Base-by-base conservation (phyloP, 2,888 invertebrate species). In the Drosophila imparisetae region DNA sequence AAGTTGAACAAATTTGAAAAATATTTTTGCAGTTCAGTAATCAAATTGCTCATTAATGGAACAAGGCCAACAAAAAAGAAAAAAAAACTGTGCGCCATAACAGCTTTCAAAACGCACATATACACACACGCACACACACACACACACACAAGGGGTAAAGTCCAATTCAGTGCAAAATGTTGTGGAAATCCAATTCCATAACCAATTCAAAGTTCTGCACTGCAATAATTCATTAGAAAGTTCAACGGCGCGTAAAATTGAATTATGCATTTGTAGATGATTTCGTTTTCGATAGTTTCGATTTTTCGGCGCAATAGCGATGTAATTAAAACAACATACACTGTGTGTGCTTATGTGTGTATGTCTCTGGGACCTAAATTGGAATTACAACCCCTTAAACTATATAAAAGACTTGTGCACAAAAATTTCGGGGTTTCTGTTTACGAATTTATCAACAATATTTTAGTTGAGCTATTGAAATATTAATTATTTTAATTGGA, bases 201-300 rank as follows among this genome's bases (percentile, higher is more conserved):
- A 49, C 78, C 71, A 72, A 71, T 78, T 71, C 59, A 77, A 75
- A 78, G 58, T 75, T 74, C 52, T 49, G 59, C 61, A 67, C 67
- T 60, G 64, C 65, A 79, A 84, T 86, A 85, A 85, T 85, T 85
- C 85, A 85, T 85, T 85, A 85, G 85, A 74, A 81, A 75, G 70
- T 80, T 78, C 86, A 85, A 66, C 86, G 81, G 86, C 66, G 81
- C 86, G 86, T 86, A 85, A 85, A 85, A 85, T 85, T 85, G 85
- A 85, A 86, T 85, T 85, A 85, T 86, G 86, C 80, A 83, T 83
- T 78, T 80, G 85, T 83, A 77, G 84, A 86, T 82, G 84, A 86
- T 80, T 86, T 83, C 78, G 66, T 65, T 78, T 72, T 80, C 72
- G 67, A 67, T 70, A 79, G 83, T 81, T 74, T 72, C 54, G 55